Conservation (phyloP, 1,140 invertebrate species). For the Nilaparvata lugens region DNA sequence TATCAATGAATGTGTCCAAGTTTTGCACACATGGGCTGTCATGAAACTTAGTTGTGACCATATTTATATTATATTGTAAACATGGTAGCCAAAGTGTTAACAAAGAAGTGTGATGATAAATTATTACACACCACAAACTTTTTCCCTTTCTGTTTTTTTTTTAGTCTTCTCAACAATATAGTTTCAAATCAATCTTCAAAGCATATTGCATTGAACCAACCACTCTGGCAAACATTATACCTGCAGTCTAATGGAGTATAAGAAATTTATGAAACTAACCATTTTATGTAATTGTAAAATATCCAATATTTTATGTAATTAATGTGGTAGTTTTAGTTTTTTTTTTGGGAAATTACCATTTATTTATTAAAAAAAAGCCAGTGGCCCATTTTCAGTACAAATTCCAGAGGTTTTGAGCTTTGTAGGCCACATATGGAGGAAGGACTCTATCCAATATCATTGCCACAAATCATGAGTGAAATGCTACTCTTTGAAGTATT, state of each 20-base stretch:
- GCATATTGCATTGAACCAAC: conserved; percentile 30
- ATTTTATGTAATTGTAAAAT: too few species aligned
- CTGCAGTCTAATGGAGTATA: conserved; percentile 20
- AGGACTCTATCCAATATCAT: conserved; percentile 22
- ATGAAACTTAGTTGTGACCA: too few species aligned
- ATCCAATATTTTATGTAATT: too few species aligned
- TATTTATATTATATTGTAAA: too few species aligned
- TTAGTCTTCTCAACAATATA: conserved; percentile 25
- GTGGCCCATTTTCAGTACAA: conserved; percentile 31
- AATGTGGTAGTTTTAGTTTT: too few species aligned
- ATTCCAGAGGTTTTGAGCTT: conserved; percentile 31
- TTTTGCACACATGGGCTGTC: too few species aligned
- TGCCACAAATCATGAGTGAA: conserved; percentile 21
- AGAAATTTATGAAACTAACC: too few species aligned
- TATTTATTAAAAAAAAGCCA: too few species aligned
- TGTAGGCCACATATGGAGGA: conserved; percentile 34
- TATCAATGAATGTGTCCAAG: too few species aligned
- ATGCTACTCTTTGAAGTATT: conserved; percentile 17
- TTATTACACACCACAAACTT: conserved; percentile 35
- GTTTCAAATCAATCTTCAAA: conserved; percentile 29
- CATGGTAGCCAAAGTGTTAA: too few species aligned
- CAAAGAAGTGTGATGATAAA: conserved; percentile 31
- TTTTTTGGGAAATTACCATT: too few species aligned
- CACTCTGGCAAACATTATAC: conserved; percentile 28
- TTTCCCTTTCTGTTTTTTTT: conserved; percentile 24